Conservation (phyloP, 2,888 invertebrate species). For the Eustalomyia histrio region DNA sequence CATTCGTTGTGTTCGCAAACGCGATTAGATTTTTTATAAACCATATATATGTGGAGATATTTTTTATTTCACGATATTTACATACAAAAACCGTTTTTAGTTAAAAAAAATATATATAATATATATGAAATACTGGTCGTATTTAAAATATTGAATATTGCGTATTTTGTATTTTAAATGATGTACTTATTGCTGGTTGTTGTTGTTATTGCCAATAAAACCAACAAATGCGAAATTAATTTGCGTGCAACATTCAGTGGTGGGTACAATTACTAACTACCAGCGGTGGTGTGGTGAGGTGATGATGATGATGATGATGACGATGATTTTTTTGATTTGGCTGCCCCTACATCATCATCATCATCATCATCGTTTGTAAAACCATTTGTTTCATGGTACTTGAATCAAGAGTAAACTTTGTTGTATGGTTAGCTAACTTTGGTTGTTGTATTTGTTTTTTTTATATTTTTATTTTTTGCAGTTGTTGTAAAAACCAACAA, state of each 20-base stretch:
- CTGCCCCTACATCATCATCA: not conserved
- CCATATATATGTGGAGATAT: no score
- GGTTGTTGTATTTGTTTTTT: slow-evolving; percentile 32
- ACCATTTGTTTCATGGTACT: slow-evolving; percentile 36
- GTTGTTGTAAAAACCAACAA: slow-evolving; percentile 52
- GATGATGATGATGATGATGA: slow-evolving; percentile 7
- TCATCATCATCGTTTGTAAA: slow-evolving; percentile 3
- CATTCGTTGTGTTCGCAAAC: no score
- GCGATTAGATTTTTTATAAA: no score
- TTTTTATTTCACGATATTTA: no score
- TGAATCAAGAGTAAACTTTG: slow-evolving; percentile 56
- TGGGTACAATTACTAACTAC: not conserved
- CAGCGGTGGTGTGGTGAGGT: no score
- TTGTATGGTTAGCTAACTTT: slow-evolving; percentile 36
- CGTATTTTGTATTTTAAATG: slow-evolving; percentile 31
- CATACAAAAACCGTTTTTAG: no score
- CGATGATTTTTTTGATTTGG: slow-evolving; percentile 21
- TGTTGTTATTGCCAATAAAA: slow-evolving; percentile 39
- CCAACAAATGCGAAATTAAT: slow-evolving; percentile 48
- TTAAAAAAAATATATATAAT: no score
- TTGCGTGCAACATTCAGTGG: slow-evolving; percentile 38
- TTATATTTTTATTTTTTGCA: slow-evolving; percentile 24
- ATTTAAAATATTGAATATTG: slow-evolving; percentile 32
- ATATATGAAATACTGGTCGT: no score
- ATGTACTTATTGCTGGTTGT: slow-evolving; percentile 29